Conservation (phyloP, 2,113 vertebrate genomes). For the Mirounga angustirostris region DNA sequence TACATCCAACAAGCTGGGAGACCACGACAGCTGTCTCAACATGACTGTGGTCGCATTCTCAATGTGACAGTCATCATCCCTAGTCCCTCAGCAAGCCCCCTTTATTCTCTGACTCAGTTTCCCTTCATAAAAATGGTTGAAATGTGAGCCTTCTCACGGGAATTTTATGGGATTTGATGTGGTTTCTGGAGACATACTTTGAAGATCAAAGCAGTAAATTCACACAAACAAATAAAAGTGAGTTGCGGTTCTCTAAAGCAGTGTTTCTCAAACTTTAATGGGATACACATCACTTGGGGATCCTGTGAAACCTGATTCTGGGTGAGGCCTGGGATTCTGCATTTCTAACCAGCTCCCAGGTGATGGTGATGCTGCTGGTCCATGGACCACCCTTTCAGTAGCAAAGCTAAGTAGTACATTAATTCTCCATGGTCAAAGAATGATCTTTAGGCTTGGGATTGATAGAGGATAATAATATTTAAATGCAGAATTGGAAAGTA, state of each 20-base stretch:
- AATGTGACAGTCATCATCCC: not conserved
- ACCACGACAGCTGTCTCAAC: not conserved
- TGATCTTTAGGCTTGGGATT: not conserved
- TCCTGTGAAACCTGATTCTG: not conserved
- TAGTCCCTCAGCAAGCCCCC: not conserved
- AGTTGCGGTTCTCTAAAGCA: not conserved
- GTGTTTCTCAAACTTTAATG: not conserved
- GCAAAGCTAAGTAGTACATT: not conserved
- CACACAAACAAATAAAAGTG: not conserved
- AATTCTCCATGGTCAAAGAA: not conserved
- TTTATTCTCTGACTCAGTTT: constrained; percentile 29
- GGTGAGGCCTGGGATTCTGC: not conserved
- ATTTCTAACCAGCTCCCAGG: not conserved
- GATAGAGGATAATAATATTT: not conserved
- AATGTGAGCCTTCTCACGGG: not conserved
- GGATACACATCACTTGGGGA: not conserved
- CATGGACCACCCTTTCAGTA: not conserved
- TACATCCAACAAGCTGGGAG: not conserved
- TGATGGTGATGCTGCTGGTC: not conserved
- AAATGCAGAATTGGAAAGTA: not conserved
- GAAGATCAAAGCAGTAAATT: constrained; percentile 47
- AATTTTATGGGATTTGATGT: constrained; percentile 8
- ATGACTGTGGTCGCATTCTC: not conserved
- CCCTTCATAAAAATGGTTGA: constrained; percentile 33
- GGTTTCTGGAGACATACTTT: constrained; percentile 18